These are phyloP conservation scores for Arge pagana DNA, from an alignment of 2,888 invertebrate genomes.

Conservation along the genomic window DNA sequence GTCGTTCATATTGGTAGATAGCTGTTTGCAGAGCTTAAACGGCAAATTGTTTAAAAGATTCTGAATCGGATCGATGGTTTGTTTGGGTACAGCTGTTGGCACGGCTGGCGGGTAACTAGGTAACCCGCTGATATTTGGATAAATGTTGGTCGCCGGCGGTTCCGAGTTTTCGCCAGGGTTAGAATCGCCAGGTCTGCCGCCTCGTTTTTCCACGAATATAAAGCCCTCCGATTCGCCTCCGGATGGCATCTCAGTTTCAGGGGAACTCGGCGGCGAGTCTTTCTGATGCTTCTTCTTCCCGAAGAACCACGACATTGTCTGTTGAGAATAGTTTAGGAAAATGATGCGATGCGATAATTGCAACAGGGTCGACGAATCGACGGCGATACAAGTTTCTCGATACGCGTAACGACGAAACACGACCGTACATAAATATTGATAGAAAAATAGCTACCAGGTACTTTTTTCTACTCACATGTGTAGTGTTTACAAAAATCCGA, in stretches of 20 bases:
- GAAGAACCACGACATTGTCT: slow-evolving; percentile 55
- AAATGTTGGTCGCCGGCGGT: no score
- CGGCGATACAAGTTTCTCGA: no score
- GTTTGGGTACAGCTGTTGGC: background rate
- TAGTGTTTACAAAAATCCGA: no score
- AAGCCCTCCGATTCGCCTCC: slow-evolving; percentile 39
- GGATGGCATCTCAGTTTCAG: slow-evolving; percentile 36
- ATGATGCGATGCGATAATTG: no score
- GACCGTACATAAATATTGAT: no score
- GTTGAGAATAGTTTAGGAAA: background rate
- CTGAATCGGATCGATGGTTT: slow-evolving; percentile 28
- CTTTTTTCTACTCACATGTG: no score
- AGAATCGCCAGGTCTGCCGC: slow-evolving; percentile 24
- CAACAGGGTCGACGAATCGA: no score
- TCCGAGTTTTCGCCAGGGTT: no score
- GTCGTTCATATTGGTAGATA: slow-evolving; percentile 60
- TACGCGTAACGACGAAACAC: no score
- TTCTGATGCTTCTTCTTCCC: slow-evolving; percentile 51
- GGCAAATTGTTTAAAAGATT: slow-evolving; percentile 64
- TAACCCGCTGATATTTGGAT: slow-evolving; percentile 38
- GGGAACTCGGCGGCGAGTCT: slow-evolving; percentile 46
- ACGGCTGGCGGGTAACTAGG: slow-evolving; percentile 2
- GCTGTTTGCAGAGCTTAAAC: slow-evolving; percentile 60
- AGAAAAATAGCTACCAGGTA: no score
- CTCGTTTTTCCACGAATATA: slow-evolving; percentile 41